Conservation (phyloP, 2,797 vertebrate genomes). For the Poeciliopsis paucimaculata region DNA sequence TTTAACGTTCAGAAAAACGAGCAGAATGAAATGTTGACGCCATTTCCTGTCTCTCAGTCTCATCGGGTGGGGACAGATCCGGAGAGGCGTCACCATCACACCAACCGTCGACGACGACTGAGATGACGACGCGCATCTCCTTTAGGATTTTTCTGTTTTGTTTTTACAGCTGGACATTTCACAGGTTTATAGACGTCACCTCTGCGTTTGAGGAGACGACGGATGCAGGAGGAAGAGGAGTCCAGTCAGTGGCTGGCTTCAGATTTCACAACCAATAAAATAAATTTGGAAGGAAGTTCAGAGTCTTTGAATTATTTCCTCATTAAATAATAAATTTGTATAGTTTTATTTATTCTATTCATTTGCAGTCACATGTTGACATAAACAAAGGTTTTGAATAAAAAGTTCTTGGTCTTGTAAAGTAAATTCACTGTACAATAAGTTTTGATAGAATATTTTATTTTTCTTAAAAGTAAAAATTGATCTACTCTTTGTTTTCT, state of each 20-base stretch:
- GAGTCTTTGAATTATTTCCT: background rate
- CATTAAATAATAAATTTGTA: too few relatives aligned
- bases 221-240: slow-evolving; percentile 17
- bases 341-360: too few relatives aligned
- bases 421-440: too few relatives aligned
- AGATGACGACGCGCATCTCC: slow-evolving; percentile 28
- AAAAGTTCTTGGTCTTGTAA: too few relatives aligned
- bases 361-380: too few relatives aligned
- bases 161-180: slow-evolving; percentile 30
- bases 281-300: slow-evolving; percentile 65
- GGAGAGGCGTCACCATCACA: slow-evolving; percentile 98
- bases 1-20: too few relatives aligned
- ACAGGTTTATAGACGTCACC: slow-evolving; percentile 19
- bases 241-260: slow-evolving; percentile 34
- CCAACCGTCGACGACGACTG: slow-evolving; percentile 98
- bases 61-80: slow-evolving; percentile 99
- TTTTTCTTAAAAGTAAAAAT: too few relatives aligned
- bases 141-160: slow-evolving; percentile 18
- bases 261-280: slow-evolving; percentile 73
- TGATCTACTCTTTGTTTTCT: too few relatives aligned
- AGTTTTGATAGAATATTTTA: too few relatives aligned
- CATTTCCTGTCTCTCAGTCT: slow-evolving; percentile 79
- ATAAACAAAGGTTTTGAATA: too few relatives aligned
- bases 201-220: slow-evolving; percentile 29
- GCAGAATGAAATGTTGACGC: background rate